phyloP scores from a whole-genome alignment of 2,888 invertebrate species.

The Lithophane semibrunnea region DNA sequence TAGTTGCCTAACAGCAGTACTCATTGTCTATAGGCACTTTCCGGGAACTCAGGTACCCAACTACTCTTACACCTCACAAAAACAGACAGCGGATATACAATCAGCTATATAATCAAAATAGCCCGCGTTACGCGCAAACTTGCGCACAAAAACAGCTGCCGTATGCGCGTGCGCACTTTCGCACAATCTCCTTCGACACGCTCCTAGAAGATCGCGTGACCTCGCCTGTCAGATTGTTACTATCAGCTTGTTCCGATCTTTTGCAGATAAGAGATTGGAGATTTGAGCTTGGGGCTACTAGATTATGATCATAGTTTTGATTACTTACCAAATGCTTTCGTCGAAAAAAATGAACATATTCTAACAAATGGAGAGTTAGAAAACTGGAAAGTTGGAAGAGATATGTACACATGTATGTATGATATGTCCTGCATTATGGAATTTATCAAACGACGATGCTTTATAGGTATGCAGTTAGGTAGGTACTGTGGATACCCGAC shows the following conservation, averaged over 20 bases:
- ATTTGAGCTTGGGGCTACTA: background rate
- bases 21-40: slow-evolving; percentile 5
- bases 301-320: background rate
- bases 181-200: slow-evolving; percentile 58
- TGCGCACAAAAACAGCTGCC: slow-evolving; percentile 50
- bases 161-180: slow-evolving; percentile 59
- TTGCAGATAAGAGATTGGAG: slow-evolving; percentile 16
- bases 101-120: slow-evolving; percentile 51
- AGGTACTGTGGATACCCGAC: background rate
- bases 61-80: slow-evolving; percentile 27
- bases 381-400: background rate
- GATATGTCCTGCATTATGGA: background rate
- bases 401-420: background rate
- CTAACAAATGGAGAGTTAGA: background rate
- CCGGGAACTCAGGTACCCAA: slow-evolving; percentile 31
- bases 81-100: slow-evolving; percentile 49
- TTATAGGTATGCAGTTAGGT: background rate
- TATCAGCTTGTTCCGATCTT: slow-evolving; percentile 44
- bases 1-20: background rate
- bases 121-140: slow-evolving; percentile 44
- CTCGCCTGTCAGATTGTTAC: slow-evolving; percentile 51
- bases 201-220: slow-evolving; percentile 64
- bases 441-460: background rate
- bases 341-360: background rate
- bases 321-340: background rate